A percentile compares a stretch with the other conserved stretches of the same genome.
Evolutionary conservation across 2,888 invertebrate species (phyloP).

Genomic region (Eupithecia vulgata): DNA sequence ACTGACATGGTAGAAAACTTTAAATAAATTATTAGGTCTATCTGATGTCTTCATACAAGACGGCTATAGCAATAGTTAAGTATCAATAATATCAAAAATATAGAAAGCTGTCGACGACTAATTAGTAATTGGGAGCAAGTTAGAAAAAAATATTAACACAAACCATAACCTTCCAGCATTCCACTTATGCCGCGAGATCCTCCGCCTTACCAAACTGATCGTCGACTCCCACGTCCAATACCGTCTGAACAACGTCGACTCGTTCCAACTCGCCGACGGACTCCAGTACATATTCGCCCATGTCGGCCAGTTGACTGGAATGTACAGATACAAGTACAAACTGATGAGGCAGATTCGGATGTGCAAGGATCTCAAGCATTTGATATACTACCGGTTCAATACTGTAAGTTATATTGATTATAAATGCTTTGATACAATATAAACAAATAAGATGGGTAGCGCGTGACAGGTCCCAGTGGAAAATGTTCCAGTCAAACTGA

Average conservation of each 20-base stretch:
- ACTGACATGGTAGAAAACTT: too few relatives aligned
- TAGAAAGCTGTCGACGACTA: too few relatives aligned
- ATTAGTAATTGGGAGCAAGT: too few relatives aligned
- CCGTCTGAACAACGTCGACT: slow-evolving; percentile 99
- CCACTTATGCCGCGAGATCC: slow-evolving; percentile 99
- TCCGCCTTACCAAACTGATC: slow-evolving; percentile 98
- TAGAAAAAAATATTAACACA: neutral
- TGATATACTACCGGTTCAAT: slow-evolving; percentile 99
- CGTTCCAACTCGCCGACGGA: slow-evolving; percentile 98
- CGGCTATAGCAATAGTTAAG: too few relatives aligned
- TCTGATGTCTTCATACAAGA: too few relatives aligned
- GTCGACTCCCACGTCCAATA: slow-evolving; percentile 99
- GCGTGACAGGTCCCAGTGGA: too few relatives aligned
- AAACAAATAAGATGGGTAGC: too few relatives aligned
- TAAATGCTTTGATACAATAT: neutral
- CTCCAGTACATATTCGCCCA: slow-evolving; percentile 99
- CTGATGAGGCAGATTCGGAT: slow-evolving; percentile 99
- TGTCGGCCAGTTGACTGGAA: slow-evolving; percentile 99
- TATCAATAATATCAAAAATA: too few relatives aligned
- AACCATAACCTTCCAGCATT: slow-evolving; percentile 87
- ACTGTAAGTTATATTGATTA: slow-evolving; percentile 86
- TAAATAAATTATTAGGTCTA: too few relatives aligned
- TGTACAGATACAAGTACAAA: slow-evolving; percentile 99
- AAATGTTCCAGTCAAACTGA: too few relatives aligned
- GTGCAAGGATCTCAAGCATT: slow-evolving; percentile 99